These are phyloP conservation scores for Scrobipalpa atriplicella DNA, from an alignment of 2,888 invertebrate genomes.

Conservation along the genomic window DNA sequence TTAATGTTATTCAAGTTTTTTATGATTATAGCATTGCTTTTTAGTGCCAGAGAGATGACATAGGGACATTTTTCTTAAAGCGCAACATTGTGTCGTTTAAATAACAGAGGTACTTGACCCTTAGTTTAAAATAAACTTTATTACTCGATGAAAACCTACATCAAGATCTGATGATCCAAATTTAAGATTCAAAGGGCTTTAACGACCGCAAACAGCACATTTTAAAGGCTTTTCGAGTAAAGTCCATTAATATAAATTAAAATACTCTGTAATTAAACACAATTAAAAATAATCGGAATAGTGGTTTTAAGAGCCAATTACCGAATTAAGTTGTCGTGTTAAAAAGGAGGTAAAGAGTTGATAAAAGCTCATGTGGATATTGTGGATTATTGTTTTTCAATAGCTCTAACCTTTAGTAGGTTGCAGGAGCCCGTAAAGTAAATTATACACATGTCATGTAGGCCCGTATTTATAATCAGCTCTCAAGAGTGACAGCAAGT, in stretches of 20 bases:
- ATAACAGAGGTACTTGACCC: too few relatives aligned
- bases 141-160: neutral
- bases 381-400: neutral
- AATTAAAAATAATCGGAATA: constrained; percentile 25
- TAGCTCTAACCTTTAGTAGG: neutral
- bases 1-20: neutral
- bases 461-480: too few relatives aligned
- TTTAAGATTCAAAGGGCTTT: too few relatives aligned
- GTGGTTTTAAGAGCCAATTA: constrained; percentile 37
- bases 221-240: too few relatives aligned
- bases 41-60: neutral
- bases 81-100: too few relatives aligned
- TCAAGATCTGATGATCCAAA: too few relatives aligned
- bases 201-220: too few relatives aligned
- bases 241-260: constrained; percentile 11
- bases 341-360: neutral
- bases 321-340: constrained; percentile 39
- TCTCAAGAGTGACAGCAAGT: too few relatives aligned
- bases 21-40: neutral
- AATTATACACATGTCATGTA: too few relatives aligned
- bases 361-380: neutral
- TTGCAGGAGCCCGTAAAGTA: too few relatives aligned
- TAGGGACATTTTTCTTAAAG: too few relatives aligned
- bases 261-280: neutral
- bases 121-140: too few relatives aligned